These are phyloP conservation scores for Apotomis capreana DNA, from an alignment of 2,888 invertebrate genomes.

Conservation along the genomic window DNA sequence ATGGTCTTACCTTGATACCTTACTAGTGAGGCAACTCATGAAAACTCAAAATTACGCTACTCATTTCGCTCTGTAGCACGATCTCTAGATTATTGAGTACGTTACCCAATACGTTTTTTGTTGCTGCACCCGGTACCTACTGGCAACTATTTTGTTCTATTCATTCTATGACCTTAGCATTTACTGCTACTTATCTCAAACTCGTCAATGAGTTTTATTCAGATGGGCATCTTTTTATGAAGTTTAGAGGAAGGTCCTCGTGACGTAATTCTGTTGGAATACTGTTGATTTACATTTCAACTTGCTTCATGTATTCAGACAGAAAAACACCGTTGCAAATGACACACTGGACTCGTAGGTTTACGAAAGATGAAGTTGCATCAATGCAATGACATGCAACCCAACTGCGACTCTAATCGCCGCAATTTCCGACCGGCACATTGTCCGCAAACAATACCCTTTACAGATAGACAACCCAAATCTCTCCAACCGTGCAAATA, in stretches of 20 bases:
- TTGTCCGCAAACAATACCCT: constrained; percentile 62
- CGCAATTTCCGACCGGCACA: constrained; percentile 57
- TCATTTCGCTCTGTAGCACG: constrained; percentile 29
- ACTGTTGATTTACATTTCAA: no score
- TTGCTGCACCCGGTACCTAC: neutral
- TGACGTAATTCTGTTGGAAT: no score
- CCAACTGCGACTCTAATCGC: constrained; percentile 39
- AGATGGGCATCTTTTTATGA: neutral
- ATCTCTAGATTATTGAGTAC: constrained; percentile 30
- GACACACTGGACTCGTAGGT: constrained; percentile 14
- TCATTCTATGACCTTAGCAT: neutral
- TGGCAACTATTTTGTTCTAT: constrained; percentile 9
- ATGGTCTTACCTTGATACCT: neutral
- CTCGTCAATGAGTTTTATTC: neutral
- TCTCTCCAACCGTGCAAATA: constrained; percentile 51
- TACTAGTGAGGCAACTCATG: constrained; percentile 22
- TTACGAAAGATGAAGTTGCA: constrained; percentile 39
- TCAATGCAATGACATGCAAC: constrained; percentile 43
- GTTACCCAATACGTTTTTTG: constrained; percentile 26
- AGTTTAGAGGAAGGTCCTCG: no score
- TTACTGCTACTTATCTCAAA: neutral
- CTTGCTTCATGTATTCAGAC: neutral
- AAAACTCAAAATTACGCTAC: constrained; percentile 30
- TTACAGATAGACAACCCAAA: constrained; percentile 58
- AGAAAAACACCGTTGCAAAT: neutral